phyloP scores from a whole-genome alignment of 2,888 invertebrate species.

The Chymomyza amoena region DNA sequence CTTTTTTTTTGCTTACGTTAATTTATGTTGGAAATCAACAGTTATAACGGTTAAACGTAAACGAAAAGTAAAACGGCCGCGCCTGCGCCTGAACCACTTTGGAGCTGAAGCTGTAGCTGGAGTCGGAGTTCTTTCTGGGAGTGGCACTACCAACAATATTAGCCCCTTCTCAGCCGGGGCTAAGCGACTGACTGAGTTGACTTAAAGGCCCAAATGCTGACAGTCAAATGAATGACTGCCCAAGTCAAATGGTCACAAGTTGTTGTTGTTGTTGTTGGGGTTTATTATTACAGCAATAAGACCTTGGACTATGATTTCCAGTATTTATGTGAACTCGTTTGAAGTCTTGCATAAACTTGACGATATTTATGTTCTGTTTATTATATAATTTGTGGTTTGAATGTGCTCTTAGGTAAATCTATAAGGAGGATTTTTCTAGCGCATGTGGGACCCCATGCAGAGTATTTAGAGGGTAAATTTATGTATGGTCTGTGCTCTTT shows the following conservation, averaged over 20 bases:
- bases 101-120: constrained; percentile 15
- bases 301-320: constrained; percentile 59
- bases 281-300: constrained; percentile 23
- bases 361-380: constrained; percentile 51
- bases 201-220: constrained; percentile 54
- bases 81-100: constrained; percentile 52
- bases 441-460: no score
- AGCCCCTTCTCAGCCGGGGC: constrained; percentile 32
- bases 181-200: constrained; percentile 29
- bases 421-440: neutral
- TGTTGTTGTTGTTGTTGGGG: constrained; percentile 32
- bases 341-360: constrained; percentile 13
- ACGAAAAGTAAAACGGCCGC: constrained; percentile 52
- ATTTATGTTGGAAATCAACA: constrained; percentile 42
- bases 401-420: neutral
- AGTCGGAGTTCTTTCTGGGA: no score
- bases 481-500: no score
- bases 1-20: constrained; percentile 53
- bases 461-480: no score
- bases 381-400: constrained; percentile 53
- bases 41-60: constrained; percentile 46
- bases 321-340: neutral
- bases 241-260: neutral
- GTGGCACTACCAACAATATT: constrained; percentile 35
- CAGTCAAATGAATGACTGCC: constrained; percentile 59